These are phyloP conservation scores for Tortrix viridana DNA, from an alignment of 2,888 invertebrate species.

Conservation along the genomic window DNA sequence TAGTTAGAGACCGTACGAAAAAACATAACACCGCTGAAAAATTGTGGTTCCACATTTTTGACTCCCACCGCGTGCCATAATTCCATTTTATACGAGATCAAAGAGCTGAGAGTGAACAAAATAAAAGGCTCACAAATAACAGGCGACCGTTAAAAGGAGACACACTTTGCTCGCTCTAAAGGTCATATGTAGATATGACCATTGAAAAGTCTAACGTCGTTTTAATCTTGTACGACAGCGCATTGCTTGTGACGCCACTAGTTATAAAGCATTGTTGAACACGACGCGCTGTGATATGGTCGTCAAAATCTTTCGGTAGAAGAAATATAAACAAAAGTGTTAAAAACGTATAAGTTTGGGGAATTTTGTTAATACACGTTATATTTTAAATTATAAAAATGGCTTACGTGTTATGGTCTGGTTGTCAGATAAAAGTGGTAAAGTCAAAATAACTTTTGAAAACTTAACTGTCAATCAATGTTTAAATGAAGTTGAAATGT, in stretches of 20 bases:
- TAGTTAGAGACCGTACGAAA: neutral
- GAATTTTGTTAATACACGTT: neutral
- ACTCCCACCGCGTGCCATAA: slow-evolving; percentile 9
- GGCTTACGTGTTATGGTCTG: too few relatives aligned
- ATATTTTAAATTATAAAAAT: neutral
- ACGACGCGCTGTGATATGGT: slow-evolving; percentile 10
- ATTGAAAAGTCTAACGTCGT: slow-evolving; percentile 1
- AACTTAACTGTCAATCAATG: too few relatives aligned
- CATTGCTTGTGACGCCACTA: neutral
- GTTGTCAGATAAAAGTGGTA: too few relatives aligned
- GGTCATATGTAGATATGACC: slow-evolving; percentile 8
- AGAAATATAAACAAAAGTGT: neutral
- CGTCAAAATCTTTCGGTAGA: slow-evolving; percentile 20
- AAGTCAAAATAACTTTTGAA: too few relatives aligned
- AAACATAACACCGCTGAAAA: neutral
- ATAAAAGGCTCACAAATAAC: slow-evolving; percentile 47
- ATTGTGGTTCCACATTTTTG: neutral
- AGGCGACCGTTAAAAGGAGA: slow-evolving; percentile 47
- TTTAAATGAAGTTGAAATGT: too few relatives aligned
- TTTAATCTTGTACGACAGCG: neutral
- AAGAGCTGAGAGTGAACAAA: slow-evolving; percentile 42
- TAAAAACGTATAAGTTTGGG: neutral
- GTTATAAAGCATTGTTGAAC: slow-evolving; percentile 15
- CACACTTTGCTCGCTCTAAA: slow-evolving; percentile 33
- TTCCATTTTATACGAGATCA: slow-evolving; percentile 43